A percentile compares a stretch with the other conserved stretches of the same genome.
These are phyloP conservation scores for Neosilurus mollespiculum DNA, from an alignment of 2,797 vertebrate species.

Conservation along the genomic window DNA sequence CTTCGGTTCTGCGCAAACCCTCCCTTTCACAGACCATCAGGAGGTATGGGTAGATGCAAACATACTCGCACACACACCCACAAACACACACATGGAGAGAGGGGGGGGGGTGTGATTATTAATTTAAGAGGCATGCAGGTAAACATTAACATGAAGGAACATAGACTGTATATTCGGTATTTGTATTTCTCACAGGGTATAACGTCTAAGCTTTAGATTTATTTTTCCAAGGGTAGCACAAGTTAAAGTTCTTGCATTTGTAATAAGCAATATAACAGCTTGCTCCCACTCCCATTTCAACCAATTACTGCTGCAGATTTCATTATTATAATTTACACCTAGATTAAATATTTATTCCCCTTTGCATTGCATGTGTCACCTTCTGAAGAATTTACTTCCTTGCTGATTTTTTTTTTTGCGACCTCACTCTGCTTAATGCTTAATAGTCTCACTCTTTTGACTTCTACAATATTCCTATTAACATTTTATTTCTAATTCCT, in stretches of 20 bases:
- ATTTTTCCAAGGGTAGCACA: background rate
- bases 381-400: background rate
- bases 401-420: background rate
- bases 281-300: background rate
- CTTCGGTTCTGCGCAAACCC: slow-evolving; percentile 79
- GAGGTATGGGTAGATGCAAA: slow-evolving; percentile 72
- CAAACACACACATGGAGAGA: background rate
- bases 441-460: background rate
- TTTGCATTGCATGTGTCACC: slow-evolving; percentile 1
- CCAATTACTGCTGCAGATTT: background rate
- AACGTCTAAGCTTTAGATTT: background rate
- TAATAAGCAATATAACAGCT: background rate
- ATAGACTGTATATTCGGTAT: too few relatives aligned
- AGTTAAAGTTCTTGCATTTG: background rate
- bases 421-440: background rate
- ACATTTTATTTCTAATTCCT: slow-evolving; percentile 25
- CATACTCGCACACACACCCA: background rate
- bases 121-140: too few relatives aligned
- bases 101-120: background rate
- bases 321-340: background rate
- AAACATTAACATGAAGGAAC: background rate
- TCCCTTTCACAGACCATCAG: slow-evolving; percentile 92
- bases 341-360: background rate
- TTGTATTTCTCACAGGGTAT: background rate
- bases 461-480: background rate